These are phyloP conservation scores for Atethmia centrago DNA, from an alignment of 2,888 invertebrate genomes.

Conservation along the genomic window DNA sequence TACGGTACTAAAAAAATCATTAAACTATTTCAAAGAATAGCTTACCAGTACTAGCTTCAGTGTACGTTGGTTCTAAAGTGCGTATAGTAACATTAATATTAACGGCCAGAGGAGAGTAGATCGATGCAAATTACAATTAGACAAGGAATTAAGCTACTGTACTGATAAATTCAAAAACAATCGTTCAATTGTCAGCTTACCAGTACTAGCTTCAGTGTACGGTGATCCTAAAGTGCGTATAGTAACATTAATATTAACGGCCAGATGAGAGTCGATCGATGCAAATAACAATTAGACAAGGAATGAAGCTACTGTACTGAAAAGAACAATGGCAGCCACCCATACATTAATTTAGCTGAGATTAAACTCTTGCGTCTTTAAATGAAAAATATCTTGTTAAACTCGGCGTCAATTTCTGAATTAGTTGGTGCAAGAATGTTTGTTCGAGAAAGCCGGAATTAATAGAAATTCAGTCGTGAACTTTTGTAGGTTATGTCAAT, in stretches of 20 bases:
- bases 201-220: neutral
- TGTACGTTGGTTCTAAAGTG: neutral
- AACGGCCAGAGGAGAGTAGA: neutral
- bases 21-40: neutral
- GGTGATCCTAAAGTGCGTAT: neutral
- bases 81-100: neutral
- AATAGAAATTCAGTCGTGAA: no score
- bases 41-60: constrained; percentile 8
- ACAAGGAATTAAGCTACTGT: neutral
- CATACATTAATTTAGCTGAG: no score
- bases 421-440: no score
- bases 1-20: neutral
- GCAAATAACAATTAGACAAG: no score
- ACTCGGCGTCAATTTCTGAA: no score
- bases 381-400: no score
- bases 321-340: no score
- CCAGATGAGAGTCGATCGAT: no score
- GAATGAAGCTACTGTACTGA: no score
- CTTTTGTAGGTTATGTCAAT: no score
- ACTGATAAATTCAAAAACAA: neutral
- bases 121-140: neutral
- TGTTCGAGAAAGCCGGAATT: no score
- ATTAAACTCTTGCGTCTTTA: no score
- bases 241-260: neutral
- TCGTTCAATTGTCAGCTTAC: neutral